Evolutionary conservation across 1,140 invertebrate genomes (phyloP), one percentile per base, ranked within the genome.

Genomic region (Ostrea edulis): DNA sequence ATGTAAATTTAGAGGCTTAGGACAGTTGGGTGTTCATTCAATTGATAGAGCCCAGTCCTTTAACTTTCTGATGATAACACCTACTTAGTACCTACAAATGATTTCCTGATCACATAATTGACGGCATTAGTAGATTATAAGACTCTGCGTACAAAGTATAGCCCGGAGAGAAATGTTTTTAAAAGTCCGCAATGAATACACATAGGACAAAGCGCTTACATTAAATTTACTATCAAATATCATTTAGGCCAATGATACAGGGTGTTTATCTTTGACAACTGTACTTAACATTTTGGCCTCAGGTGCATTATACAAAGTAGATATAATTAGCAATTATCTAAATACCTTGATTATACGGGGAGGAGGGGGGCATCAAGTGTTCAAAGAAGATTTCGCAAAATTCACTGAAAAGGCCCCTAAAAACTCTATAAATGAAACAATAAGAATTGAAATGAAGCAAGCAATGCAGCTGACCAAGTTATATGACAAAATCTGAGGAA

Each of bases 21-120:
- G 25, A 77, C 68, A 77, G 68, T 17, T 5, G 55, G 55, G 14
- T 62, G n/a, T 62, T 17, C 12, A 77, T 77, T 77, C 68, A 14
- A 35, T 25, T 35, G 68, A 77, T 29, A 25, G 29, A 77, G 8
- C 35, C 29, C 9, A 8, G 25, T 3, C 29, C 68, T 77, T 77
- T 35, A 22, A 62, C n/a, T 25, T 14, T 25, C 25, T 14, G 29
- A 29, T 29, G 68, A 77, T 77, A 77, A 77, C 12, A 22, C 11
- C 68, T 77, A 35, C 25, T 77, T 77, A 14, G 68, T 44, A 77
- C 29, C 11, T 77, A 77, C 68, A 77, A 77, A 77, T 77, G 35
- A 14, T n/a, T 8, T 25, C 68, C 25, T 14, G 25, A 77, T 77
- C 68, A 77, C 11, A 29, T 77, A 77, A 77, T 77, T 22, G 29